phyloP scores from a whole-genome alignment of 2,113 vertebrate species.

The Phodopus roborovskii region DNA sequence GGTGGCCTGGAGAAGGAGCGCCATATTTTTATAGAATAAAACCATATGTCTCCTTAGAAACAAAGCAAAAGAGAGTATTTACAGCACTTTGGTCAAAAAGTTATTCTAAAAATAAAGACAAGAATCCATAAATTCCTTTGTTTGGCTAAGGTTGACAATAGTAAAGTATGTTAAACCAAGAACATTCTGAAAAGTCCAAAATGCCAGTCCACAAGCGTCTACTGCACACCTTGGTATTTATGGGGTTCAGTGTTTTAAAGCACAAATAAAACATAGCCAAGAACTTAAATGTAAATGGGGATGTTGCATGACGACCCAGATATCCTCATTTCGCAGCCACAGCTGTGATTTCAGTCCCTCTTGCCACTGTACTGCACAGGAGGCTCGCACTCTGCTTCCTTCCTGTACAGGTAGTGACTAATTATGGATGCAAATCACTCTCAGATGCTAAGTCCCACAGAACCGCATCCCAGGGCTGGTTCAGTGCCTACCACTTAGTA shows the following conservation, averaged over 20 bases:
- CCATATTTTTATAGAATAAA: slow-evolving; percentile 35
- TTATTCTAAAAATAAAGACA: slow-evolving; percentile 18
- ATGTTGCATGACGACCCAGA: not conserved
- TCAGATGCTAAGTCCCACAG: not conserved
- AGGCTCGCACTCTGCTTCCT: not conserved
- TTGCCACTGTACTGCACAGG: not conserved
- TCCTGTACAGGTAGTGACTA: not conserved
- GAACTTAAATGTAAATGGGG: not conserved
- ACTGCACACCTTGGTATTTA: not conserved
- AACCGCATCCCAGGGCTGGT: not conserved
- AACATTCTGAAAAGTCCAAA: not conserved
- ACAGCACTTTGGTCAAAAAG: not conserved
- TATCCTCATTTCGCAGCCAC: not conserved
- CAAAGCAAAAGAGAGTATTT: slow-evolving; percentile 3
- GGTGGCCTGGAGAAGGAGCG: not conserved
- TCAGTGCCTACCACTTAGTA: not conserved
- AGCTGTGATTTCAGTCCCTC: not conserved
- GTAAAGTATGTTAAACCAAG: not conserved
- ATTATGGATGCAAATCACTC: not conserved
- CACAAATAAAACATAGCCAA: not conserved
- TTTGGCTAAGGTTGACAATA: not conserved
- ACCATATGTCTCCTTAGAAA: slow-evolving; percentile 48
- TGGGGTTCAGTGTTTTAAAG: not conserved
- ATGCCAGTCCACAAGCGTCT: not conserved
- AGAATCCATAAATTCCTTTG: slow-evolving; percentile 15